Conservation (phyloP, 1,140 invertebrate species). For the Lucilia sericata region DNA sequence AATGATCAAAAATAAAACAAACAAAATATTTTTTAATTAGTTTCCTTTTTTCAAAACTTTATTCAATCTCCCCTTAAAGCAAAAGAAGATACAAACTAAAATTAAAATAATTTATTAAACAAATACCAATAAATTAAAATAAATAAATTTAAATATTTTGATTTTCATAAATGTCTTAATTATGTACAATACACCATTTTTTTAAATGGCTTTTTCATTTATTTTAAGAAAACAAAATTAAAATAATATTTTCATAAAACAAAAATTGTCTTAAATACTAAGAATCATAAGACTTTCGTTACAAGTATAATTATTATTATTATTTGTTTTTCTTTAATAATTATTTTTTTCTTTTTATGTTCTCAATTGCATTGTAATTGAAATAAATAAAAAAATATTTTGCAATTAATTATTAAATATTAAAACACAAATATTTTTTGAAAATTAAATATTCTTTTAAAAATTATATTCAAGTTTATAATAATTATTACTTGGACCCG, state of each 20-base stretch:
- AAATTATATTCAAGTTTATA: constrained; percentile 25
- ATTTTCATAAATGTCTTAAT: constrained; percentile 9
- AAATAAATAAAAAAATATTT: too few relatives aligned
- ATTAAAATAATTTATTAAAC: constrained; percentile 25
- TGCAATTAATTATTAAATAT: too few relatives aligned
- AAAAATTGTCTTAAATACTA: constrained; percentile 38
- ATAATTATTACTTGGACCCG: constrained; percentile 58
- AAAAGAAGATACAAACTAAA: background rate
- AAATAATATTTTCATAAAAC: constrained; percentile 1
- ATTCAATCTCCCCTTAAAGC: background rate
- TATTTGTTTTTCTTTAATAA: constrained; percentile 29
- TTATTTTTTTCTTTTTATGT: background rate
- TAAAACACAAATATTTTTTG: too few relatives aligned
- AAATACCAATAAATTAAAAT: constrained; percentile 42
- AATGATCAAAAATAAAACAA: background rate
- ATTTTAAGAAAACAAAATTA: background rate
- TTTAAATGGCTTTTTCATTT: background rate
- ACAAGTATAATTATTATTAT: constrained; percentile 53
- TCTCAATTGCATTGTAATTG: constrained; percentile 2
- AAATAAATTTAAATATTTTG: background rate
- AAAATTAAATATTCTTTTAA: constrained; percentile 4
- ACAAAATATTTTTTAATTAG: background rate
- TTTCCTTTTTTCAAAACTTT: background rate
- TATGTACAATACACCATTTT: constrained; percentile 21
- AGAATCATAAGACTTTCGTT: constrained; percentile 65